Evolutionary conservation across 2,797 vertebrate species (phyloP).

Genomic region (Glossophaga mutica): DNA sequence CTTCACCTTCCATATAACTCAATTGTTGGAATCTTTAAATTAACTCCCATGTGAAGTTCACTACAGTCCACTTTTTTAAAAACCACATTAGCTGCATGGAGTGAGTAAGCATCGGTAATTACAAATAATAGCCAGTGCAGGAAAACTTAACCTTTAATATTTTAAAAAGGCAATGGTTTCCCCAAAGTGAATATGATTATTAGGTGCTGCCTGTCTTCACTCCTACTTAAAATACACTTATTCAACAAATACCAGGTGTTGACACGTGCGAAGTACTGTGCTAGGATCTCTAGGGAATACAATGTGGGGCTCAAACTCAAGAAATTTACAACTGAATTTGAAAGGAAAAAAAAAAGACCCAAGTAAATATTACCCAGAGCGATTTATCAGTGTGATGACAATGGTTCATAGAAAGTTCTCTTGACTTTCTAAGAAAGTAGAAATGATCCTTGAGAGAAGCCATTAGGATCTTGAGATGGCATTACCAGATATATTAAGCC

Average conservation of each 20-base stretch:
- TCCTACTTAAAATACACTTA: slow-evolving; percentile 1
- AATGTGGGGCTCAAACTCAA: neutral
- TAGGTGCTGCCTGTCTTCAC: neutral
- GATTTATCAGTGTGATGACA: neutral
- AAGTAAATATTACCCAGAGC: neutral
- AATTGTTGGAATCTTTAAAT: neutral
- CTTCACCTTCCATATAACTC: neutral
- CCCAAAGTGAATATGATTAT: neutral
- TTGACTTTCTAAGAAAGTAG: neutral
- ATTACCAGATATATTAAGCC: neutral
- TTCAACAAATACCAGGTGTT: neutral
- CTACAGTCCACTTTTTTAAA: neutral
- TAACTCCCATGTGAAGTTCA: neutral
- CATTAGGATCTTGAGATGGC: neutral
- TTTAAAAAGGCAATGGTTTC: neutral
- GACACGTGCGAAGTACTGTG: neutral
- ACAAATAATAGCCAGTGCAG: neutral
- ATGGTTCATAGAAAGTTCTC: neutral
- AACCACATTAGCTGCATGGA: neutral
- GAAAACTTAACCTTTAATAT: neutral
- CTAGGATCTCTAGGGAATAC: neutral
- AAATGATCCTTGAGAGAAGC: neutral
- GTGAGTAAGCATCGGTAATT: neutral
- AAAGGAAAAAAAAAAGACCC: neutral
- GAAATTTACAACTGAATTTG: neutral